These are phyloP conservation scores for Eristalis pertinax DNA, from an alignment of 2,888 invertebrate genomes.

Conservation along the genomic window DNA sequence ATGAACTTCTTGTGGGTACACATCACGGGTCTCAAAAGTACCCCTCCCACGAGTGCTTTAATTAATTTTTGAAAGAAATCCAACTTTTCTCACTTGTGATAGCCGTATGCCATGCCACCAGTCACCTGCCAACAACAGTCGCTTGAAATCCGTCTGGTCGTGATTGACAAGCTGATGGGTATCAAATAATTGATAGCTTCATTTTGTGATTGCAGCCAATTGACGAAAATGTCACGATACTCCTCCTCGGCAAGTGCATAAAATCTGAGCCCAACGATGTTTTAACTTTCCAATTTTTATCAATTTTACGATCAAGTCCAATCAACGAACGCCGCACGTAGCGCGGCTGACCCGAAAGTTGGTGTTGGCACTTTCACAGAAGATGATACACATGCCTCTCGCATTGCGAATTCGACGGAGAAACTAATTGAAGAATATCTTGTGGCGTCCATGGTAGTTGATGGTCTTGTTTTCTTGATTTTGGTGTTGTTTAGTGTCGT, in stretches of 20 bases:
- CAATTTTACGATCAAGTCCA: not conserved
- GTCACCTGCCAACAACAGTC: too few relatives aligned
- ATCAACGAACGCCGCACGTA: not conserved
- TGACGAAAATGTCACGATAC: not conserved
- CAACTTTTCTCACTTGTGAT: too few relatives aligned
- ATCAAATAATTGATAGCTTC: not conserved
- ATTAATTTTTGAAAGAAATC: too few relatives aligned
- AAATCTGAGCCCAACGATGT: not conserved
- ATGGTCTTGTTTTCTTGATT: too few relatives aligned
- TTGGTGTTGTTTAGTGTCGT: too few relatives aligned
- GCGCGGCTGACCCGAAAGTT: not conserved
- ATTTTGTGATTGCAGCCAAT: not conserved
- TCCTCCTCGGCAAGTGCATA: not conserved
- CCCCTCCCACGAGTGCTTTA: too few relatives aligned
- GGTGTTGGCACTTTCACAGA: not conserved
- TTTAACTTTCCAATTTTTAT: not conserved
- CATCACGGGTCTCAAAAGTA: too few relatives aligned
- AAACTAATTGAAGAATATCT: not conserved
- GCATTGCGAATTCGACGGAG: not conserved
- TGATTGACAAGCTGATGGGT: not conserved
- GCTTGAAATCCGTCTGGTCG: not conserved
- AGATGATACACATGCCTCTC: not conserved
- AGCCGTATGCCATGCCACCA: too few relatives aligned
- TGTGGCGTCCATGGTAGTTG: too few relatives aligned
- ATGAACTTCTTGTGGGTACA: too few relatives aligned